Percentiles rank a stretch among this genome's conserved stretches.
Conservation (phyloP, 1,140 invertebrate species). For the Pantala flavescens region DNA sequence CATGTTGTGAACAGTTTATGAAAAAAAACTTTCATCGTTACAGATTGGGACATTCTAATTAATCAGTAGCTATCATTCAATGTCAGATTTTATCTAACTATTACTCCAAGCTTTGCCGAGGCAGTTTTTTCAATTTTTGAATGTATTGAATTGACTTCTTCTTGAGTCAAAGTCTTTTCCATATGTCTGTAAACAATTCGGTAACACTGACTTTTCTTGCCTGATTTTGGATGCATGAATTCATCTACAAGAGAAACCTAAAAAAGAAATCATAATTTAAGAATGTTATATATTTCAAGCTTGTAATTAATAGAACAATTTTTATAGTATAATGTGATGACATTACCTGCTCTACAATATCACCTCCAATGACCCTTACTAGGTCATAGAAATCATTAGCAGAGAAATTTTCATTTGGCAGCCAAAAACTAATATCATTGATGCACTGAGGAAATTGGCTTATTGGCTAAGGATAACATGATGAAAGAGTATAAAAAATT, state of each 20-base stretch:
- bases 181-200: conserved; percentile 89
- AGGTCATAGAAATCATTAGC: conserved; percentile 92
- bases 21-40: too few relatives aligned
- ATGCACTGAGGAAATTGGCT: conserved; percentile 80
- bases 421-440: conserved; percentile 96
- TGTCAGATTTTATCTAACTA: conserved; percentile 46
- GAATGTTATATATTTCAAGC: not conserved
- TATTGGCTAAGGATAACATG: conserved; percentile 48
- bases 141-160: conserved; percentile 82
- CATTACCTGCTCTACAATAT: conserved; percentile 80
- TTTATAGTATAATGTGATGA: not conserved
- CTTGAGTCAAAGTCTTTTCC: conserved; percentile 75
- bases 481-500: conserved; percentile 13
- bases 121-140: conserved; percentile 57
- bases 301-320: not conserved
- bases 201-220: conserved; percentile 79
- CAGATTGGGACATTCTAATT: too few relatives aligned
- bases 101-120: conserved; percentile 52
- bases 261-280: conserved; percentile 23
- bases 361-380: conserved; percentile 74
- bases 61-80: too few relatives aligned
- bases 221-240: conserved; percentile 77
- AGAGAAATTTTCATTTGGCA: conserved; percentile 60
- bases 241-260: conserved; percentile 76
- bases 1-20: too few relatives aligned